These are phyloP conservation scores for Ethmia dodecea DNA, from an alignment of 2,888 invertebrate species.

Conservation along the genomic window DNA sequence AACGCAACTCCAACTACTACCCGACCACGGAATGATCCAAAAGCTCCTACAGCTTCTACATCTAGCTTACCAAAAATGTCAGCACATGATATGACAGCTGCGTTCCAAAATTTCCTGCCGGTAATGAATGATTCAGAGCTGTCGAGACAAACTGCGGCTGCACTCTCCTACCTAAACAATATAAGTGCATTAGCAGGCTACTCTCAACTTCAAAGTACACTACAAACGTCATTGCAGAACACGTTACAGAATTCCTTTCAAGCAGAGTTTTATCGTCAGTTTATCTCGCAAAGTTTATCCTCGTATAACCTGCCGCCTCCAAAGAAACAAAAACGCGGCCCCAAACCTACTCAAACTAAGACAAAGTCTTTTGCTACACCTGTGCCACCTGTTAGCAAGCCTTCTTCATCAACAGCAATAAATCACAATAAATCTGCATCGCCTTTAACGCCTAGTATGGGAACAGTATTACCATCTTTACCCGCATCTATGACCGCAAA, in stretches of 20 bases:
- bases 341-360: constrained; percentile 39
- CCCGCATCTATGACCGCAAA: constrained; percentile 58
- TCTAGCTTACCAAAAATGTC: constrained; percentile 49
- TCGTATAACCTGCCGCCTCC: constrained; percentile 47
- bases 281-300: constrained; percentile 48
- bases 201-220: constrained; percentile 41
- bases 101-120: constrained; percentile 59
- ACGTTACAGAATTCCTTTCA: constrained; percentile 54
- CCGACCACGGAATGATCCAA: constrained; percentile 3
- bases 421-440: constrained; percentile 36
- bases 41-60: constrained; percentile 19
- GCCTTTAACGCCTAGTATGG: constrained; percentile 54
- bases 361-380: constrained; percentile 33
- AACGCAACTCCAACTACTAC: neutral
- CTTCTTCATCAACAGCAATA: constrained; percentile 34
- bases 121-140: constrained; percentile 54
- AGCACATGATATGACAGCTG: constrained; percentile 51
- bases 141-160: constrained; percentile 58
- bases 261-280: constrained; percentile 64
- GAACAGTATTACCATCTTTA: constrained; percentile 51
- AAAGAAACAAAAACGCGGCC: constrained; percentile 59
- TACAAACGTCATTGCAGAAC: constrained; percentile 49
- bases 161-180: constrained; percentile 53
- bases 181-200: constrained; percentile 55
- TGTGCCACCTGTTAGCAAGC: constrained; percentile 28